A percentile compares a stretch with the other conserved stretches of the same genome.
These are phyloP conservation scores for Rhopalosiphum maidis DNA, from an alignment of 1,140 invertebrate species.

Conservation along the genomic window DNA sequence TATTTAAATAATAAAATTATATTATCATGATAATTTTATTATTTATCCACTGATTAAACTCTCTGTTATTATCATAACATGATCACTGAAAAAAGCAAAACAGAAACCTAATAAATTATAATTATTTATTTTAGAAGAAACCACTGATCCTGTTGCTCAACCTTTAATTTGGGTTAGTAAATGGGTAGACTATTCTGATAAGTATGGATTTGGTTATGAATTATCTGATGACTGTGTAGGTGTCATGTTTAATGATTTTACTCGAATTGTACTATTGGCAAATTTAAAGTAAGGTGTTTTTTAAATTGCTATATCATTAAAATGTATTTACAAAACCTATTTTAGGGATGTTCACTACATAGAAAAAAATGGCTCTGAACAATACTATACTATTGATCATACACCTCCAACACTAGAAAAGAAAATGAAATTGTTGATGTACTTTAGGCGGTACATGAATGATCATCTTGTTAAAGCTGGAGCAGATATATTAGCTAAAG, in stretches of 20 bases:
- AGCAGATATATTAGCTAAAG: slow-evolving; percentile 76
- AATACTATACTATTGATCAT: slow-evolving; percentile 83
- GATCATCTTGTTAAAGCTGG: slow-evolving; percentile 96
- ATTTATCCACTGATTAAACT: too few relatives aligned
- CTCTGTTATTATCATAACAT: too few relatives aligned
- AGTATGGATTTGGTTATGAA: slow-evolving; percentile 97
- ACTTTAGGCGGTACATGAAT: slow-evolving; percentile 97
- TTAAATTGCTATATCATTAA: neutral
- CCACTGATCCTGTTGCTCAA: slow-evolving; percentile 89
- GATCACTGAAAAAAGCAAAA: too few relatives aligned
- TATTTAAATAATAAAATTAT: too few relatives aligned
- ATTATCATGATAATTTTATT: too few relatives aligned
- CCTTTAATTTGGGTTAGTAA: slow-evolving; percentile 97
- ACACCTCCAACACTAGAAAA: slow-evolving; percentile 88
- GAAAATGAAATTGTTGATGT: slow-evolving; percentile 95
- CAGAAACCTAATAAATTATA: too few relatives aligned
- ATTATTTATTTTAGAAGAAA: slow-evolving; percentile 74
- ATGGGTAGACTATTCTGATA: slow-evolving; percentile 99
- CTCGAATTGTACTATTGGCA: slow-evolving; percentile 84
- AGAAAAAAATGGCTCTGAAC: slow-evolving; percentile 84
- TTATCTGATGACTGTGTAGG: slow-evolving; percentile 94
- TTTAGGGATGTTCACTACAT: slow-evolving; percentile 95
- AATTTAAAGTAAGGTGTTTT: slow-evolving; percentile 77
- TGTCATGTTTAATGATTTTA: slow-evolving; percentile 95
- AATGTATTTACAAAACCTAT: slow-evolving; percentile 57